Conservation (phyloP, 2,797 vertebrate species). For the Melanotaenia pygmaea region DNA sequence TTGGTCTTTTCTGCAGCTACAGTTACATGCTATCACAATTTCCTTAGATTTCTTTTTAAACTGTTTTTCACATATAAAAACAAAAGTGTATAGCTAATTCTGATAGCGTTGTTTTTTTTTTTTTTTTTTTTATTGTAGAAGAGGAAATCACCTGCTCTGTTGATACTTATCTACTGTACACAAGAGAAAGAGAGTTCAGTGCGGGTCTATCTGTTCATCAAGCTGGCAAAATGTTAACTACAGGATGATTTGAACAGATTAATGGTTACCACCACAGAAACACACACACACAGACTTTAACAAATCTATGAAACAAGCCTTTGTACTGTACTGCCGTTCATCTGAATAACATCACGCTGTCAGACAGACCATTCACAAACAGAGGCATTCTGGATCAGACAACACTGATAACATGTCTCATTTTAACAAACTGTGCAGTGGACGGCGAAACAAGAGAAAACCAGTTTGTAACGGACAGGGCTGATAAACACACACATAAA, state of each 20-base stretch:
- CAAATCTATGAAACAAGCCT: conserved; percentile 4
- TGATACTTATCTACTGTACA: neutral
- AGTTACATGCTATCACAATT: too few relatives aligned
- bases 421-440: conserved; percentile 49
- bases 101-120: neutral
- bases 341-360: conserved; percentile 28
- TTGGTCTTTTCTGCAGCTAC: neutral
- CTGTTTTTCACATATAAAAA: too few relatives aligned
- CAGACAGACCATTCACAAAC: conserved; percentile 48
- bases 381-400: conserved; percentile 51
- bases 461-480: conserved; percentile 30
- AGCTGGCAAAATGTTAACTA: conserved; percentile 3
- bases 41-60: too few relatives aligned
- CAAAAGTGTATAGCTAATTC: too few relatives aligned
- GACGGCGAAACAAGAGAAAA: conserved; percentile 4
- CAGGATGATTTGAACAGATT: conserved; percentile 13
- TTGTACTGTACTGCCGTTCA: conserved; percentile 1
- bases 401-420: conserved; percentile 43
- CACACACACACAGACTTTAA: conserved; percentile 17
- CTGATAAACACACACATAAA: conserved; percentile 5
- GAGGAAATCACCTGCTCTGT: neutral
- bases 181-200: neutral
- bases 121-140: neutral
- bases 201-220: neutral
- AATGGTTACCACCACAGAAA: neutral